These are phyloP conservation scores for Mus musculus DNA, from an alignment of 2,113 vertebrate species.

Conservation along the genomic window DNA sequence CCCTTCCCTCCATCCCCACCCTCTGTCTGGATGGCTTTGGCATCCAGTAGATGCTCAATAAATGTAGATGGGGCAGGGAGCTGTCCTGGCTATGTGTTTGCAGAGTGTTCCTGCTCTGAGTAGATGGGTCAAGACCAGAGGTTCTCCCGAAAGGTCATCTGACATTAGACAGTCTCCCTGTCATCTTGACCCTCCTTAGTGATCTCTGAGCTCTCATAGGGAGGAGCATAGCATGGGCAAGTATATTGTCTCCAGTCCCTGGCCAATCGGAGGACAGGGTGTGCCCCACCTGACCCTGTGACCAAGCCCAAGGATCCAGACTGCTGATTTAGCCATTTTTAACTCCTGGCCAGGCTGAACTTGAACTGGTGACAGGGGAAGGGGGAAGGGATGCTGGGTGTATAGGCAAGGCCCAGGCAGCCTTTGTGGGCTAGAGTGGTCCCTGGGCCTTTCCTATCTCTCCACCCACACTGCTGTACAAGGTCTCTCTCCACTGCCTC, in stretches of 20 bases:
- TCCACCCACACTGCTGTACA: background rate
- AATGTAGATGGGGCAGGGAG: fast-evolving
- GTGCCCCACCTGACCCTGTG: background rate
- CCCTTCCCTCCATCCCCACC: too few relatives aligned
- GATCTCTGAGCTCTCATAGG: background rate
- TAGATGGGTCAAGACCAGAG: fast-evolving
- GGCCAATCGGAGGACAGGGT: background rate
- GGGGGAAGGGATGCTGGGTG: background rate
- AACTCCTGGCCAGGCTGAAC: background rate
- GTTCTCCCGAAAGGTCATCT: background rate
- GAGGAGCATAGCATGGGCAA: fast-evolving
- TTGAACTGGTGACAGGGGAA: background rate
- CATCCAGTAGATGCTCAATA: background rate
- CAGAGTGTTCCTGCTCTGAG: too few relatives aligned
- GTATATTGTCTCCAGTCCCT: background rate
- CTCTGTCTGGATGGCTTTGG: background rate
- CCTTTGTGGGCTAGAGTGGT: background rate
- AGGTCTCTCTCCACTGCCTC: background rate
- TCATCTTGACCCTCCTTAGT: background rate
- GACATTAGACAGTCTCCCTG: background rate
- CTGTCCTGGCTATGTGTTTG: fast-evolving
- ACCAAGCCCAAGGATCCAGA: background rate
- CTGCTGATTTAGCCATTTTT: conserved; percentile 80
- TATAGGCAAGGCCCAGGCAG: background rate
- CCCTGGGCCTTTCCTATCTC: fast-evolving